phyloP scores from a whole-genome alignment of 2,797 vertebrate genomes.

The Poeciliopsis gracilis region DNA sequence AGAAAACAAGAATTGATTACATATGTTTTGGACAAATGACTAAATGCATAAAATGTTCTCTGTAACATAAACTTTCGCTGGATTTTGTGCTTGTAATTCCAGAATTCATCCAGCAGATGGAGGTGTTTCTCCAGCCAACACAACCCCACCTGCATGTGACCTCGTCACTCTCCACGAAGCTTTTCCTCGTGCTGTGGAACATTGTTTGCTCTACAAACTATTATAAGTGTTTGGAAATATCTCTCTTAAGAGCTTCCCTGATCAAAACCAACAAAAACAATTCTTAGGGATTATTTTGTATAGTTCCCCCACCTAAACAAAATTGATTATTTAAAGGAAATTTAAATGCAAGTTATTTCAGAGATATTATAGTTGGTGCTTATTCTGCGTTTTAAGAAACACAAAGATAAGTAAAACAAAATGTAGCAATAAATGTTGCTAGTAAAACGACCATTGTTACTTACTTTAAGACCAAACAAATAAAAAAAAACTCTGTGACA shows the following conservation, averaged over 20 bases:
- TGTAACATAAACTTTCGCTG: background rate
- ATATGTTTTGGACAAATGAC: background rate
- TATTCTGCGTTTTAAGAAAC: background rate
- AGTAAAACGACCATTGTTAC: background rate
- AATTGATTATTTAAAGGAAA: background rate
- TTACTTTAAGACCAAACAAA: background rate
- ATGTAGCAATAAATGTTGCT: background rate
- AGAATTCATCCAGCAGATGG: background rate
- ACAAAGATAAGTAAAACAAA: background rate
- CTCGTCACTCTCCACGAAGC: background rate
- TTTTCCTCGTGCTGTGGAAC: background rate
- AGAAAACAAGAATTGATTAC: background rate
- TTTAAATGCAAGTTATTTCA: background rate
- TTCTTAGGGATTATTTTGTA: background rate
- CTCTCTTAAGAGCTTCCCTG: background rate
- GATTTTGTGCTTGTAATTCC: background rate
- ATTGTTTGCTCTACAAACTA: background rate
- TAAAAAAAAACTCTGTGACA: constrained; percentile 6
- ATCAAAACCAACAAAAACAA: background rate
- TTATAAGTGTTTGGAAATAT: background rate
- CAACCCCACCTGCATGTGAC: background rate
- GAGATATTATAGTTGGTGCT: background rate
- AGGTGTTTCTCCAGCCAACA: background rate
- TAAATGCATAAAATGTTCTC: background rate
- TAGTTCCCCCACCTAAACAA: background rate